phyloP scores from a whole-genome alignment of 2,113 vertebrate species.

The Oreochromis niloticus region DNA sequence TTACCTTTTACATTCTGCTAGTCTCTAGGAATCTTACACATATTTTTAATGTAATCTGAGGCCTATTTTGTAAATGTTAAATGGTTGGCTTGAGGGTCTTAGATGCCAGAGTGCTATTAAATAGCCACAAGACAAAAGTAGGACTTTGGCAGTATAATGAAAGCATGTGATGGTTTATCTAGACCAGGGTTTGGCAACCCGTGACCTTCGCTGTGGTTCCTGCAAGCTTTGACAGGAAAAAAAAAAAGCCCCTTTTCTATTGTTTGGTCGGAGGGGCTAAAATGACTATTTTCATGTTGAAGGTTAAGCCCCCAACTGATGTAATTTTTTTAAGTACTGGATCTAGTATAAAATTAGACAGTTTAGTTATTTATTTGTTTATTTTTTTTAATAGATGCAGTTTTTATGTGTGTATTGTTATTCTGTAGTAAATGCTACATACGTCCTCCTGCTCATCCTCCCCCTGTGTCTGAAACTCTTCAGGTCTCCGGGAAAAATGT shows the following conservation, averaged over 20 bases:
- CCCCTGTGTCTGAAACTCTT: not conserved
- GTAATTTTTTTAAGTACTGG: not conserved
- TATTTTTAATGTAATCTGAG: not conserved
- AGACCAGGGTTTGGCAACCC: not conserved
- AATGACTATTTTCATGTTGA: not conserved
- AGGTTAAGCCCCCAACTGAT: not conserved
- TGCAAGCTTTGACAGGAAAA: not conserved
- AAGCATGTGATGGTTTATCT: not conserved
- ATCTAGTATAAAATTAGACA: fast-evolving
- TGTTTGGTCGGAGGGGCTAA: not conserved
- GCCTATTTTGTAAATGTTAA: not conserved
- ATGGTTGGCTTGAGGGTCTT: not conserved
- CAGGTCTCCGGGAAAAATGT: slow-evolving; percentile 88
- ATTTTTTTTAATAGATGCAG: not conserved
- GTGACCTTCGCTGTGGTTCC: not conserved
- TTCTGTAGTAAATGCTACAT: not conserved
- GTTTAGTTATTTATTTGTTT: not conserved
- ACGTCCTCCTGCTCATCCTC: not conserved
- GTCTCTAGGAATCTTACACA: not conserved
- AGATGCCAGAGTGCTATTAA: not conserved
- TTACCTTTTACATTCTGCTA: not conserved
- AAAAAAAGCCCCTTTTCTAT: not conserved
- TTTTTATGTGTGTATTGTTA: not conserved
- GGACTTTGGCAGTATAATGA: not conserved
- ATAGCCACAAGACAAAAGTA: not conserved